These are phyloP conservation scores for Diogma glabrata DNA, from an alignment of 2,888 invertebrate species.

Conservation along the genomic window DNA sequence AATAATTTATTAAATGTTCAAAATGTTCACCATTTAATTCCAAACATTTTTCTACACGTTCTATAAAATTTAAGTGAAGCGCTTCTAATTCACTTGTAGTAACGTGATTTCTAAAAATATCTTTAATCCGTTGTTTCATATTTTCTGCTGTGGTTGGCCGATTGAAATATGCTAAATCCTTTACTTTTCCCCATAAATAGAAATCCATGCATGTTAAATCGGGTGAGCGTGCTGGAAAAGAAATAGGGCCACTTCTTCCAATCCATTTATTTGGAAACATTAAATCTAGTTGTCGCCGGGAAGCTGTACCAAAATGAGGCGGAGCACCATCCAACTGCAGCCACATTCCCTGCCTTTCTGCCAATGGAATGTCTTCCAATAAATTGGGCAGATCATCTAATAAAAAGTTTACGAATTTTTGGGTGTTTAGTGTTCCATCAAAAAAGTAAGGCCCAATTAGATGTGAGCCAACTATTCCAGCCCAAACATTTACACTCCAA, in stretches of 20 bases:
- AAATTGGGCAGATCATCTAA: no score
- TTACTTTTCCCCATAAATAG: constrained; percentile 4
- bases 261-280: constrained; percentile 4
- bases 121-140: no score
- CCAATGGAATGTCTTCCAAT: not conserved
- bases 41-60: not conserved
- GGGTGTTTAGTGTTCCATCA: no score
- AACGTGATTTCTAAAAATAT: not conserved
- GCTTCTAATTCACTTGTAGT: not conserved
- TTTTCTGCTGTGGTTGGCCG: not conserved
- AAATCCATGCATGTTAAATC: not conserved
- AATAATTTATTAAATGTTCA: not conserved
- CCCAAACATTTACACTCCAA: no score
- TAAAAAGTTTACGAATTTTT: no score
- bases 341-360: not conserved
- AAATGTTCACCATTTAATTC: not conserved
- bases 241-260: constrained; percentile 16
- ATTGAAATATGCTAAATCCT: constrained; percentile 4
- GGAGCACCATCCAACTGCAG: not conserved
- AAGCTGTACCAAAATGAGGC: not conserved
- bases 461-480: no score
- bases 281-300: not conserved
- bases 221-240: constrained; percentile 14
- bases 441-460: no score
- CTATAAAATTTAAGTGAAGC: not conserved